Percentiles rank a stretch among this genome's conserved stretches.
Conservation (phyloP, 1,140 invertebrate genomes). For the Contarinia nasturtii region DNA sequence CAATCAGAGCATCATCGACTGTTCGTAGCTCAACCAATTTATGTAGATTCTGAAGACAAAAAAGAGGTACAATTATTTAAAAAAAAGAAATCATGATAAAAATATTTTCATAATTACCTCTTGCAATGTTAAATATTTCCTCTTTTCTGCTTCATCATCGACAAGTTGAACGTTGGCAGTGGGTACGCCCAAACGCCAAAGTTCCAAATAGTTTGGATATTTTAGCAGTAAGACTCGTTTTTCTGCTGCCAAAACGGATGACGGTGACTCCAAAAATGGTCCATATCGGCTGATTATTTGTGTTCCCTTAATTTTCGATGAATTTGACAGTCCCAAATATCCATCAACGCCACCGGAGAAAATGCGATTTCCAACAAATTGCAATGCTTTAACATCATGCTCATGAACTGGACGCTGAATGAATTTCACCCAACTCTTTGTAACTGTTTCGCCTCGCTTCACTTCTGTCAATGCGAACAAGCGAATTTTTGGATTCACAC, state of each 20-base stretch:
- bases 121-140: slow-evolving; percentile 8
- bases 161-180: slow-evolving; percentile 9
- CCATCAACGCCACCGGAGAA: slow-evolving; percentile 65
- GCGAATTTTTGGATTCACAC: slow-evolving; percentile 61
- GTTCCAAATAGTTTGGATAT: slow-evolving; percentile 41
- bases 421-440: slow-evolving; percentile 55
- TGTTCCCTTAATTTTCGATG: slow-evolving; percentile 26
- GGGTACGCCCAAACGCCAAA: slow-evolving; percentile 39
- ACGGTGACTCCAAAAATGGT: slow-evolving; percentile 40
- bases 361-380: slow-evolving; percentile 38
- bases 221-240: slow-evolving; percentile 43
- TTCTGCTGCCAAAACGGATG: slow-evolving; percentile 33
- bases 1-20: slow-evolving; percentile 38
- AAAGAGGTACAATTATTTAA: background rate
- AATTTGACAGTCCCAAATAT: slow-evolving; percentile 44
- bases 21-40: slow-evolving; percentile 42
- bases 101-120: slow-evolving; percentile 3
- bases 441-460: slow-evolving; percentile 30
- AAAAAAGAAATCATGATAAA: background rate
- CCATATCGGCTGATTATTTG: slow-evolving; percentile 50
- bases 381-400: slow-evolving; percentile 61
- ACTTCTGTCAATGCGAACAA: slow-evolving; percentile 42
- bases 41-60: slow-evolving; percentile 32
- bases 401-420: slow-evolving; percentile 57
- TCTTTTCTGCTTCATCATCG: slow-evolving; percentile 9